Evolutionary conservation across 2,888 invertebrate species (phyloP).

Genomic region (Choreutis nemorana): DNA sequence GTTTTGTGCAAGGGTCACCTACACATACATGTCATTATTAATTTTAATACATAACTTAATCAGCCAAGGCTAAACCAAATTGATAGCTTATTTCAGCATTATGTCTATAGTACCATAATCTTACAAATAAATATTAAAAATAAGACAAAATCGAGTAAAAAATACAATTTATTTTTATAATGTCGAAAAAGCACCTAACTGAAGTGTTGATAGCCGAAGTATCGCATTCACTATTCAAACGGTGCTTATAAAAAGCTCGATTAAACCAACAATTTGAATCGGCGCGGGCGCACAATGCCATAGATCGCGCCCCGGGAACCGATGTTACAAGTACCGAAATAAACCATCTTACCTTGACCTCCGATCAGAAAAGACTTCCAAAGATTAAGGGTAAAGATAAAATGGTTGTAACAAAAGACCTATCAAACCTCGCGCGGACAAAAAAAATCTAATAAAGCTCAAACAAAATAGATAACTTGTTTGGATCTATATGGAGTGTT

Average conservation of each 20-base stretch:
- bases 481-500: constrained; percentile 65
- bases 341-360: constrained; percentile 17
- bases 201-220: constrained; percentile 2
- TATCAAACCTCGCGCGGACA: constrained; percentile 20
- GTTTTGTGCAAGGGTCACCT: too few species aligned
- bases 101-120: too few species aligned
- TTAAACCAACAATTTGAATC: constrained; percentile 59
- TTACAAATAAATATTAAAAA: too few species aligned
- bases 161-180: too few species aligned
- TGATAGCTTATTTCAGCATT: too few species aligned
- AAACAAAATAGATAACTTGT: constrained; percentile 54
- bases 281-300: constrained; percentile 42
- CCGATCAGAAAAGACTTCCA: constrained; percentile 3
- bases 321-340: constrained; percentile 21
- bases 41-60: too few species aligned
- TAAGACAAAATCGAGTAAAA: too few species aligned
- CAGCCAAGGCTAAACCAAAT: too few species aligned
- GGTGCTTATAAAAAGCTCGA: constrained; percentile 48
- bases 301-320: constrained; percentile 55
- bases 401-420: constrained; percentile 23
- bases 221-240: constrained; percentile 33
- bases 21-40: too few species aligned
- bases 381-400: constrained; percentile 13
- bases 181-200: too few species aligned
- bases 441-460: constrained; percentile 57